Evolutionary conservation across 2,888 invertebrate species (phyloP).

Genomic region (Philhelius pedissequus): DNA sequence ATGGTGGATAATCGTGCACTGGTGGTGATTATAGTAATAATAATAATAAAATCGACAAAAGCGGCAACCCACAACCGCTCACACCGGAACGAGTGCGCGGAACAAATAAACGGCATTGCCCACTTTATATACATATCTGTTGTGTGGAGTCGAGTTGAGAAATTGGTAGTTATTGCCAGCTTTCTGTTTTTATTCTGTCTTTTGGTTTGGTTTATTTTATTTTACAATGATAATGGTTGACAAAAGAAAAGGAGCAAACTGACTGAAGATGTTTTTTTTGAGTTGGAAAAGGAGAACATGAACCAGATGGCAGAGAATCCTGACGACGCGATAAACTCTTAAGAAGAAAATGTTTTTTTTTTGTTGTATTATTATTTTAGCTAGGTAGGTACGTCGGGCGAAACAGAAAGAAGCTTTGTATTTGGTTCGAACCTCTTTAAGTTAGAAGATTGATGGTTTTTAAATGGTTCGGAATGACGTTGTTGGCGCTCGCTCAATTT

Average conservation of each 20-base stretch:
- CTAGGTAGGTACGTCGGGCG: not conserved
- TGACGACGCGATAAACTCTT: constrained; percentile 44
- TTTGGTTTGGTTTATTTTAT: not conserved
- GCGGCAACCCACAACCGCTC: constrained; percentile 56
- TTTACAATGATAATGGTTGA: not conserved
- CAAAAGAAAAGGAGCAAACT: not conserved
- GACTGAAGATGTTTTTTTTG: constrained; percentile 26
- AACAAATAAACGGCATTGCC: constrained; percentile 51
- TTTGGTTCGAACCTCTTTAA: constrained; percentile 55
- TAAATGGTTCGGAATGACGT: constrained; percentile 54
- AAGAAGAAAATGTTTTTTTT: constrained; percentile 12
- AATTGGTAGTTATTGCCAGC: constrained; percentile 47
- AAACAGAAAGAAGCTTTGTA: constrained; percentile 33
- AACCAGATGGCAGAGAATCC: constrained; percentile 20
- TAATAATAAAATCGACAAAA: constrained; percentile 60
- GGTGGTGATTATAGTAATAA: constrained; percentile 62
- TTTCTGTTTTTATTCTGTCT: constrained; percentile 13
- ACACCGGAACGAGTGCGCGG: constrained; percentile 59
- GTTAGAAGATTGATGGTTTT: constrained; percentile 57
- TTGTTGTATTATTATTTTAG: too few species aligned
- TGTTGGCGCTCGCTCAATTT: constrained; percentile 48
- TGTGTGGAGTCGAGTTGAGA: not conserved
- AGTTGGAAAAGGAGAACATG: not conserved
- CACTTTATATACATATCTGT: constrained; percentile 19
- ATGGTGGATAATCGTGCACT: constrained; percentile 63